Evolutionary conservation across 1,140 invertebrate species (phyloP).

Genomic region (Colletes gigas): DNA sequence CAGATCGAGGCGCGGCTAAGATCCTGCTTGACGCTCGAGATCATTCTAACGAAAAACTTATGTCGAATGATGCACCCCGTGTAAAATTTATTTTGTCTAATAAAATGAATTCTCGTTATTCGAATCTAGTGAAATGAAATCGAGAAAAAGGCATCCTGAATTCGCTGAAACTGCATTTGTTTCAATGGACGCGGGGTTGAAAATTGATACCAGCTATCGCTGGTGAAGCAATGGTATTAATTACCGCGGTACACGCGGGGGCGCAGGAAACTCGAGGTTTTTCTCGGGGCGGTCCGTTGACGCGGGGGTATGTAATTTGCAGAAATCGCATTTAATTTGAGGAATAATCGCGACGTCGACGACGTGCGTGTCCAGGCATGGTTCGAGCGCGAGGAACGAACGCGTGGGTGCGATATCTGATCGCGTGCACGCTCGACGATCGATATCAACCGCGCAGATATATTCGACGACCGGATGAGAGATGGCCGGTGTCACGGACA

Average conservation of each 20-base stretch:
- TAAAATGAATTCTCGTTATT: too few relatives aligned
- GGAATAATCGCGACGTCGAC: background rate
- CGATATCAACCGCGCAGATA: constrained; percentile 41
- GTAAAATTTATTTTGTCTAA: too few relatives aligned
- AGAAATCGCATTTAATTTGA: constrained; percentile 1
- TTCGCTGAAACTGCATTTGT: too few relatives aligned
- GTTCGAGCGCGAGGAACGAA: background rate
- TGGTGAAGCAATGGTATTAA: background rate
- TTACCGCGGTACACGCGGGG: background rate
- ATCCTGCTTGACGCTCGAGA: background rate
- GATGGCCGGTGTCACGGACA: constrained; percentile 42
- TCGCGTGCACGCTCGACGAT: constrained; percentile 38
- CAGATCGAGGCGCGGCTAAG: background rate
- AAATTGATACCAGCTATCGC: too few relatives aligned
- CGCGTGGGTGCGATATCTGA: constrained; percentile 44
- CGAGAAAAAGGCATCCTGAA: too few relatives aligned
- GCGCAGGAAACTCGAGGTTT: background rate
- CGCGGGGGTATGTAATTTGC: background rate
- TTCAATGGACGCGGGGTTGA: too few relatives aligned
- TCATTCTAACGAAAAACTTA: too few relatives aligned
- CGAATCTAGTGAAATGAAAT: too few relatives aligned
- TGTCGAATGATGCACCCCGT: too few relatives aligned
- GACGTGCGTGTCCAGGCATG: constrained; percentile 7
- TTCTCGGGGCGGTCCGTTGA: background rate
- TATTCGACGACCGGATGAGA: constrained; percentile 49